Evolutionary conservation across 92 coral and sea anemone genomes (phyloP).

Genomic region (Bergia sp.): DNA sequence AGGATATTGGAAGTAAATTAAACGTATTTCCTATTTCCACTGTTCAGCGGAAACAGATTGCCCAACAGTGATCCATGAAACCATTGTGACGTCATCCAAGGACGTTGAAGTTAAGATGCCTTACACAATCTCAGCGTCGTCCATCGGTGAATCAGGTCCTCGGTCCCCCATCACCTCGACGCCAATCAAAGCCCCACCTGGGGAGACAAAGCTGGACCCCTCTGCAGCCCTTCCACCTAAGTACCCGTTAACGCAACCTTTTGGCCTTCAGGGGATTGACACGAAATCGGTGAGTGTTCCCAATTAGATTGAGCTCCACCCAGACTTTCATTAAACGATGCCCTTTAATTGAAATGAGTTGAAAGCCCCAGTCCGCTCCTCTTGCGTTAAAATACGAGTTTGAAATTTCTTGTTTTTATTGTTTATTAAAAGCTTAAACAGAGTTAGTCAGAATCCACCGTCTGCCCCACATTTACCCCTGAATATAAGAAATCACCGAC

Average conservation of each 20-base stretch:
- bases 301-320: background rate
- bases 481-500: too few species aligned
- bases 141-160: slow-evolving; percentile 9
- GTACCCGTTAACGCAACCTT: background rate
- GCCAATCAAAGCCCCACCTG: slow-evolving; percentile 17
- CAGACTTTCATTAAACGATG: background rate
- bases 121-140: slow-evolving; percentile 14
- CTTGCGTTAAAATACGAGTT: too few species aligned
- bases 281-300: slow-evolving; percentile 16
- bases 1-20: background rate
- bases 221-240: background rate
- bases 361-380: too few species aligned
- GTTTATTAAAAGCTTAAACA: too few species aligned
- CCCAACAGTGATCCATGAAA: background rate
- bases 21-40: background rate
- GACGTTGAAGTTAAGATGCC: slow-evolving; percentile 21
- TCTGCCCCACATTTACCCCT: too few species aligned
- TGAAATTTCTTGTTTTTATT: too few species aligned
- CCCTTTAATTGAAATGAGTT: too few species aligned
- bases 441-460: too few species aligned
- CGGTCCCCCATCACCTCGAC: slow-evolving; percentile 30
- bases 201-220: background rate
- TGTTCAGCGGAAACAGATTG: background rate
- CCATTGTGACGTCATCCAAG: slow-evolving; percentile 20
- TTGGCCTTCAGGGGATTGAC: background rate